Conservation (phyloP, 2,113 vertebrate species). For the Saguinus imperator region DNA sequence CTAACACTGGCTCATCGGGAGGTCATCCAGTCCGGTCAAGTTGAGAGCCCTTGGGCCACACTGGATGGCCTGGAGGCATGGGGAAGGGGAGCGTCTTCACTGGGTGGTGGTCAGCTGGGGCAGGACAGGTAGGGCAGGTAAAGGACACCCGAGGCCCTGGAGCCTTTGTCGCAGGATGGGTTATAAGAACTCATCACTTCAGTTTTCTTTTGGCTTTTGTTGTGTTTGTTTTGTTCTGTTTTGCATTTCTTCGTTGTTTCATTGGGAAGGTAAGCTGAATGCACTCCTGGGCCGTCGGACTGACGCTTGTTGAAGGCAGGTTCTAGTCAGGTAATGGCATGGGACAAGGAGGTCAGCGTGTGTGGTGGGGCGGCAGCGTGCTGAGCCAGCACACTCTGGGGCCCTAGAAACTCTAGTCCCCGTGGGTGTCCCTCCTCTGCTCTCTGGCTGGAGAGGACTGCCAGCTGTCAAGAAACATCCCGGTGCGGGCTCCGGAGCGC, state of each 20-base stretch:
- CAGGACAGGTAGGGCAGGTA: neutral
- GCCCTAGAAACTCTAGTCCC: neutral
- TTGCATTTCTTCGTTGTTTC: constrained; percentile 10
- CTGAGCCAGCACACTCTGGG: neutral
- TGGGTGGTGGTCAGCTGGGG: neutral
- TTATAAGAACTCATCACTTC: neutral
- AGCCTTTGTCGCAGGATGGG: neutral
- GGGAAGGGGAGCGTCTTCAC: neutral
- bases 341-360: neutral
- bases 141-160: too few relatives aligned
- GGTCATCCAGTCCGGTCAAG: neutral
- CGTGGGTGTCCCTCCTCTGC: neutral
- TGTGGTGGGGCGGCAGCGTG: neutral
- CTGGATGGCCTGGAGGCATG: neutral
- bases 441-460: neutral
- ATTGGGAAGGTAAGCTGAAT: constrained; percentile 63
- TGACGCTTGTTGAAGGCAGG: neutral
- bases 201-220: neutral
- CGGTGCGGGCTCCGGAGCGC: neutral
- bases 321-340: neutral
- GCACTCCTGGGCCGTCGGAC: neutral
- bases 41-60: neutral
- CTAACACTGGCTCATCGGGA: neutral
- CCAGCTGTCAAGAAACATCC: neutral
- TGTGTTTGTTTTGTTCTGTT: neutral